Evolutionary conservation across 1,140 invertebrate species (phyloP).

Genomic region (Drosophila aff.): DNA sequence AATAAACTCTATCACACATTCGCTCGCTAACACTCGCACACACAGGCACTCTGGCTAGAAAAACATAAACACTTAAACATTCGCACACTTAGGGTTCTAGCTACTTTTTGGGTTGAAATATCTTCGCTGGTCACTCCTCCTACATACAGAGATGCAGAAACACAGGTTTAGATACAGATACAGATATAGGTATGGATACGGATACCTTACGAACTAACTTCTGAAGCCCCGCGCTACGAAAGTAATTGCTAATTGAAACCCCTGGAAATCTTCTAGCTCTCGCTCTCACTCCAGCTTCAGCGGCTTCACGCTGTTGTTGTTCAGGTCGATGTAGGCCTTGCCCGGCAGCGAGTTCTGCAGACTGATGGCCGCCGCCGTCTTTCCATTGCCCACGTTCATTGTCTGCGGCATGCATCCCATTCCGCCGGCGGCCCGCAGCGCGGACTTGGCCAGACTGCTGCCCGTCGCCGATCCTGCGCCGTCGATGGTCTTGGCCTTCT

Average conservation of each 20-base stretch:
- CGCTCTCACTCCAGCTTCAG: conserved; percentile 67
- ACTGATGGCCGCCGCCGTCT: conserved; percentile 14
- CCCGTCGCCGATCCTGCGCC: conserved; percentile 29
- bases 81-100: conserved; percentile 66
- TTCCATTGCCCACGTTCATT: conserved; percentile 35
- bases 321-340: conserved; percentile 75
- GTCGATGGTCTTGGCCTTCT: conserved; percentile 64
- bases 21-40: conserved; percentile 12
- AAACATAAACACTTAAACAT: conserved; percentile 51
- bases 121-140: conserved; percentile 55
- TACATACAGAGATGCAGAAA: conserved; percentile 28
- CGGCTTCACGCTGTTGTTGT: conserved; percentile 78
- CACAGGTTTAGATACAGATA: conserved; percentile 34
- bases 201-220: conserved; percentile 47
- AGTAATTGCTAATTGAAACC: conserved; percentile 47
- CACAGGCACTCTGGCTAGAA: conserved; percentile 34
- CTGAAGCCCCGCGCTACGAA: conserved; percentile 73
- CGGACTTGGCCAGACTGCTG: conserved; percentile 62
- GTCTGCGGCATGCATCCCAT: conserved; percentile 75
- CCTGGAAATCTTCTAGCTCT: conserved; percentile 15
- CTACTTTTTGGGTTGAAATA: conserved; percentile 67
- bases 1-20: conserved; percentile 52
- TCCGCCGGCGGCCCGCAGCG: conserved; percentile 72
- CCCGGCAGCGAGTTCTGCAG: conserved; percentile 29
- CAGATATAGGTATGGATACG: conserved; percentile 36